Base-by-base conservation (phyloP, 2,113 vertebrate species). In the Silurus meridionalis region DNA sequence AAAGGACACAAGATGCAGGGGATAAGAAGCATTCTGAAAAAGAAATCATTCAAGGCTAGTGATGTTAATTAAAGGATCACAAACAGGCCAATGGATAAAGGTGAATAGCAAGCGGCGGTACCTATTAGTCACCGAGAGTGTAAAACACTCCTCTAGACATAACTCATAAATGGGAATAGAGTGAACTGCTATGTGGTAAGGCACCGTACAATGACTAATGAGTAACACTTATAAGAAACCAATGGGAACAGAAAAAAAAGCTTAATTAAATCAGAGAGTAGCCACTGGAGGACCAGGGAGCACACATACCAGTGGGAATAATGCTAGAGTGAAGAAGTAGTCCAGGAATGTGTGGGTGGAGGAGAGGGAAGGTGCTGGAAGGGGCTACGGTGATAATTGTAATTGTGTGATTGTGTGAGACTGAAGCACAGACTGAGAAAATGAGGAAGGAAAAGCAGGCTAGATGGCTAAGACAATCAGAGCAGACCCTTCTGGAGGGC, bases 181-280 rank as follows among this genome's bases (percentile, higher is more conserved):
- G 85, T 79, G 89, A 84, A 80, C 87, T 90, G 85, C 60, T 86
- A 66, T 58, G 86, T 19, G n/a, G 81, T 72, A 63, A 64, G 80
- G 85, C 87, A 66, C 52, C 48, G 6, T 79, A 67, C 48, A 4
- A 80, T 17, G 57, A 87, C 79, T 83, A 89, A 60, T 83, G 58
- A 84, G 67, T 55, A 80, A 72, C 77, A 17, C 37, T 86, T n/a
- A 28, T 80, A 88, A 84, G 84, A 90, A 88, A 85, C 10, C 86
- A 87, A 87, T 83, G 85, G 88, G 87, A 66, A 15, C 87, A 87
- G 37, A 37, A 82, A 88, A 89, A 89, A 85, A 82, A 71, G 23
- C 85, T 89, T 92, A 93, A 93, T 94, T 93, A 92, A 88, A 90
- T 74, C 83, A 0, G 86, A 89, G 85, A 82, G 61, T 83, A 87